These are phyloP conservation scores for Sphaerophoria taeniata DNA, from an alignment of 2,888 invertebrate genomes.

Conservation along the genomic window DNA sequence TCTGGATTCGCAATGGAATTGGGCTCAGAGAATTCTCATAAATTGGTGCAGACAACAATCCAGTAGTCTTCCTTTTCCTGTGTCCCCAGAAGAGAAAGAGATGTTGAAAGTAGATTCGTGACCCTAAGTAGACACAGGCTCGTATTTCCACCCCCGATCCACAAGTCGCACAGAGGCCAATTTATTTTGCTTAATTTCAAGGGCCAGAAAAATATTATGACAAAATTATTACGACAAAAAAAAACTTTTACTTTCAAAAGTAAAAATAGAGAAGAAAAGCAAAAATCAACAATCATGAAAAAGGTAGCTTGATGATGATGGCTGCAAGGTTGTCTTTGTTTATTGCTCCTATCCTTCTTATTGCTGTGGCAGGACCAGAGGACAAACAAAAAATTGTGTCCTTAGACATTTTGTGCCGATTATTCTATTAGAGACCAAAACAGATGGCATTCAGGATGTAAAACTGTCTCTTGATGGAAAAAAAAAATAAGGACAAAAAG, in stretches of 20 bases:
- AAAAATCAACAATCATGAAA: conserved; percentile 11
- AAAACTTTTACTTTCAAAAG: conserved; percentile 47
- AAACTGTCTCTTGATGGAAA: conserved; percentile 35
- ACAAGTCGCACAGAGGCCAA: conserved; percentile 36
- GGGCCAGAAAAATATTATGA: background rate
- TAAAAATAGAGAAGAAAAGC: background rate
- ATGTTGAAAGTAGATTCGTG: conserved; percentile 16
- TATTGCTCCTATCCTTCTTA: conserved; percentile 29
- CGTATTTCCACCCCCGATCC: conserved; percentile 32
- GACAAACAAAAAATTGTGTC: conserved; percentile 17
- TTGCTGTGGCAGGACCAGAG: background rate
- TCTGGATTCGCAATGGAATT: conserved; percentile 11
- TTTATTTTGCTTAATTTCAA: conserved; percentile 38
- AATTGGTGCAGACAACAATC: background rate
- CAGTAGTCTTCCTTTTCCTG: background rate
- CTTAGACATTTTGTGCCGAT: conserved; percentile 49
- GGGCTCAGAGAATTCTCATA: background rate
- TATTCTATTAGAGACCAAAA: conserved; percentile 59
- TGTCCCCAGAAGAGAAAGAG: background rate
- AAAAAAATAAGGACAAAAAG: background rate
- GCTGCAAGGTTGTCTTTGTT: conserved; percentile 40
- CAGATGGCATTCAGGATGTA: conserved; percentile 65
- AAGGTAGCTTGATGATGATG: conserved; percentile 7
- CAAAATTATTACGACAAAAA: conserved; percentile 20
- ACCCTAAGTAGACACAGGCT: conserved; percentile 18